A percentile compares a stretch with the other conserved stretches of the same genome.
phyloP scores from a whole-genome alignment of 2,113 vertebrate species.

The Falco punctatus region DNA sequence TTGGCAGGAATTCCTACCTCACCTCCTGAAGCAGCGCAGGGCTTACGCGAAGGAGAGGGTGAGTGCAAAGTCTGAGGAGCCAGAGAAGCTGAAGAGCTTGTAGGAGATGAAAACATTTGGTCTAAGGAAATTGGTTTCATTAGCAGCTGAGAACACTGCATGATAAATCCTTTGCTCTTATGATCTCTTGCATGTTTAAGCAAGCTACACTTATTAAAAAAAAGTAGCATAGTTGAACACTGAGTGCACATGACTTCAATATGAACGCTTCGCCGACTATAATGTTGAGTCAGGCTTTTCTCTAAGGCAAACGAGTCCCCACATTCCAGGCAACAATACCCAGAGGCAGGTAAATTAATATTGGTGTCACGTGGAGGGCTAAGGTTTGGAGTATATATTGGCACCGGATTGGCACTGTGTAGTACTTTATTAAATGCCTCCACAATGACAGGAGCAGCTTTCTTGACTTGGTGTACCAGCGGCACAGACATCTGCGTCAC shows the following conservation, averaged over 20 bases:
- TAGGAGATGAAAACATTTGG: constrained; percentile 86
- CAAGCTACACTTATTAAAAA: constrained; percentile 95
- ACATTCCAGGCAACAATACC: constrained; percentile 93
- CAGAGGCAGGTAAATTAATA: constrained; percentile 87
- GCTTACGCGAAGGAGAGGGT: constrained; percentile 19
- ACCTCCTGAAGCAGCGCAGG: not conserved
- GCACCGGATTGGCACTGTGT: constrained; percentile 89
- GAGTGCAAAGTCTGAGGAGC: constrained; percentile 33
- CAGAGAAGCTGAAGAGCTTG: constrained; percentile 38
- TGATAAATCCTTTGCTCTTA: constrained; percentile 88
- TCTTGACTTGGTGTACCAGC: constrained; percentile 92
- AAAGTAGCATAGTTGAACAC: constrained; percentile 88
- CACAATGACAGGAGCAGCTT: constrained; percentile 78
- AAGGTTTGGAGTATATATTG: constrained; percentile 90
- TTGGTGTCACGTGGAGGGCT: constrained; percentile 85
- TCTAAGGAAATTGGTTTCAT: constrained; percentile 90
- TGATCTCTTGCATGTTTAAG: constrained; percentile 93
- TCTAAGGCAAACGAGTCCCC: constrained; percentile 94
- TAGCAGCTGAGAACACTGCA: constrained; percentile 96
- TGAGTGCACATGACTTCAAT: constrained; percentile 93
- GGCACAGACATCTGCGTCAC: constrained; percentile 85
- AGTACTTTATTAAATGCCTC: constrained; percentile 89
- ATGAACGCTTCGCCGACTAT: constrained; percentile 89
- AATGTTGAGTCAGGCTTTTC: constrained; percentile 90
- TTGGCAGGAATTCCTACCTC: constrained; percentile 31